Evolutionary conservation across 30 jellyfish, hydroid and myxozoan genomes (phyloP).

Genomic region (Hydractinia echinata): DNA sequence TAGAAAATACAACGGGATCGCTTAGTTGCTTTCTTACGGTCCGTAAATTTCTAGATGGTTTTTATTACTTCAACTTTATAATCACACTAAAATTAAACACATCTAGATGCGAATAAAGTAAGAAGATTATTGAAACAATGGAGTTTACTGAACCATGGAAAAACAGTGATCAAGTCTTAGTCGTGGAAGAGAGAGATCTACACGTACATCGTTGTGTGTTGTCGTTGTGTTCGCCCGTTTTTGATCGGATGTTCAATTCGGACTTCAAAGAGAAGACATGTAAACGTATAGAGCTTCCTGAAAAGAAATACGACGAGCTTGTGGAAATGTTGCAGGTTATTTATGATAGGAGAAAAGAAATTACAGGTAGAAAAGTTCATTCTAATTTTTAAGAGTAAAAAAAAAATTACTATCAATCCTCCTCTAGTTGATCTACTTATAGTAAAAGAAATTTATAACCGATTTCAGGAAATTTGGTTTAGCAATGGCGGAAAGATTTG

Average conservation of each 20-base stretch:
- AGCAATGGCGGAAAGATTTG: too few relatives aligned
- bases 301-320: constrained; percentile 30
- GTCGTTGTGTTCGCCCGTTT: constrained; percentile 62
- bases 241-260: constrained; percentile 50
- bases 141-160: constrained; percentile 42
- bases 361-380: constrained; percentile 35
- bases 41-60: too few relatives aligned
- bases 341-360: constrained; percentile 45
- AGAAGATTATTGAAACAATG: background rate
- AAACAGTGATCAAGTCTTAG: constrained; percentile 33
- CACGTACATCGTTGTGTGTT: constrained; percentile 51
- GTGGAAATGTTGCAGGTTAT: constrained; percentile 48
- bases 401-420: too few relatives aligned
- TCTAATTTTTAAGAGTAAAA: too few relatives aligned
- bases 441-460: too few relatives aligned
- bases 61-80: too few relatives aligned
- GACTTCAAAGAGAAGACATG: constrained; percentile 33
- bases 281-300: constrained; percentile 19
- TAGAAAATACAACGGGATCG: too few relatives aligned
- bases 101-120: background rate
- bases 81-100: too few relatives aligned
- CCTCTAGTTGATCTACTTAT: too few relatives aligned
- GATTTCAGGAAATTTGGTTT: too few relatives aligned
- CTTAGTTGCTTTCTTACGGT: too few relatives aligned
- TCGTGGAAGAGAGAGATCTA: constrained; percentile 21